phyloP scores from a whole-genome alignment of 1,140 invertebrate genomes.

The Penaeus vannamei region DNA sequence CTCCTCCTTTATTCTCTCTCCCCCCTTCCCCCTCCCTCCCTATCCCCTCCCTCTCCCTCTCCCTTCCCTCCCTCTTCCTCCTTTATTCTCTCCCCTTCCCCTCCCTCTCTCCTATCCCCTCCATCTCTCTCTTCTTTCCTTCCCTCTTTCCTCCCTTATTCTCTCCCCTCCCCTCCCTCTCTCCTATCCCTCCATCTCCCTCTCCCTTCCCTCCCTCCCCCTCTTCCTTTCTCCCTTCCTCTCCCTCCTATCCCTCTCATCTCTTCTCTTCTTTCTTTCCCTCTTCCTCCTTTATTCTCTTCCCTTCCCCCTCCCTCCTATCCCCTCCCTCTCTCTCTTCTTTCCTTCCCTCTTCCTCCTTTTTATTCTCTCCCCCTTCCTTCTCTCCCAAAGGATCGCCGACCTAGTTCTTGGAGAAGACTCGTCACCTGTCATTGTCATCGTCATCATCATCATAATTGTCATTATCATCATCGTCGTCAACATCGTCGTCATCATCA shows the following conservation, averaged over 20 bases:
- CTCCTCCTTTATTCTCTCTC: background rate
- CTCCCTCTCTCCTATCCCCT: too few relatives aligned
- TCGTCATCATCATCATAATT: too few relatives aligned
- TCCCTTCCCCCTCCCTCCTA: too few relatives aligned
- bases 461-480: too few relatives aligned
- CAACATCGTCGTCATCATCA: too few relatives aligned
- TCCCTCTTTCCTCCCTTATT: background rate
- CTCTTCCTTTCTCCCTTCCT: background rate
- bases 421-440: too few relatives aligned
- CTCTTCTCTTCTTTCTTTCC: background rate
- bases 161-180: background rate
- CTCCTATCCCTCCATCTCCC: background rate
- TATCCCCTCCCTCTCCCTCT: background rate
- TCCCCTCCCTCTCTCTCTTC: background rate
- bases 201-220: background rate
- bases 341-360: background rate
- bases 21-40: background rate
- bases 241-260: background rate
- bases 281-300: background rate
- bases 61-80: background rate
- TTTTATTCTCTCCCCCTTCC: background rate
- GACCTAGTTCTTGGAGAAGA: too few relatives aligned
- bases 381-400: background rate
- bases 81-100: background rate
- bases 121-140: background rate